Evolutionary conservation across 2,888 invertebrate species (phyloP).

Genomic region (Eucera pruinosa): DNA sequence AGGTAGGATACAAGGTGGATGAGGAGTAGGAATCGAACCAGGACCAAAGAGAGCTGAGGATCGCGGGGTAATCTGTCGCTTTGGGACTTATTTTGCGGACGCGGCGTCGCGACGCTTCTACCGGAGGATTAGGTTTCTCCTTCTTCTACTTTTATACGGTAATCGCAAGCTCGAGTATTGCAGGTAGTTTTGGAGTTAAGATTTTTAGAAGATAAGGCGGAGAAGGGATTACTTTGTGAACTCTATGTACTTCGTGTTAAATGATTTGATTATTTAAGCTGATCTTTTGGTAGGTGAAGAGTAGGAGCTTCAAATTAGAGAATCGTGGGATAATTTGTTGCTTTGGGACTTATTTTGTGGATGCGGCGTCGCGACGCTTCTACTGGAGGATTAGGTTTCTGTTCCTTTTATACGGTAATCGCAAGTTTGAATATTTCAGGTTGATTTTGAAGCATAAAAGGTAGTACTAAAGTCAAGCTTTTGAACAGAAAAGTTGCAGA

Average conservation of each 20-base stretch:
- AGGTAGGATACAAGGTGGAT: constrained; percentile 56
- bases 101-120: constrained; percentile 14
- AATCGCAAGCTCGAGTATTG: no score
- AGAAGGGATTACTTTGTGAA: no score
- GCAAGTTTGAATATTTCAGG: no score
- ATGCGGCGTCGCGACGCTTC: constrained; percentile 15
- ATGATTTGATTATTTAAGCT: no score
- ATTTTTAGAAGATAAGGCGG: no score
- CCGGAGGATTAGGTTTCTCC: no score
- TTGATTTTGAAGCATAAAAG: no score
- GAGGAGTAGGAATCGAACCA: constrained; percentile 68
- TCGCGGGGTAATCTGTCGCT: constrained; percentile 69
- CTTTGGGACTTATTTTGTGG: constrained; percentile 31
- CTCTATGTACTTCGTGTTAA: no score
- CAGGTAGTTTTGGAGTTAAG: not conserved
- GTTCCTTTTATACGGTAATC: constrained; percentile 2
- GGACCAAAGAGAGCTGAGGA: no score
- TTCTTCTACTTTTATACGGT: constrained; percentile 16
- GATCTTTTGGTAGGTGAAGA: constrained; percentile 59
- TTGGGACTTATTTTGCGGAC: constrained; percentile 23
- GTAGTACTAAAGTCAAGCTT: not conserved
- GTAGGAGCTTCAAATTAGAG: constrained; percentile 67
- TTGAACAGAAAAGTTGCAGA: no score
- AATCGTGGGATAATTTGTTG: constrained; percentile 70
- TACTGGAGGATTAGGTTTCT: no score